Base-by-base conservation (phyloP, 2,888 invertebrate genomes). In the Tholera decimalis region DNA sequence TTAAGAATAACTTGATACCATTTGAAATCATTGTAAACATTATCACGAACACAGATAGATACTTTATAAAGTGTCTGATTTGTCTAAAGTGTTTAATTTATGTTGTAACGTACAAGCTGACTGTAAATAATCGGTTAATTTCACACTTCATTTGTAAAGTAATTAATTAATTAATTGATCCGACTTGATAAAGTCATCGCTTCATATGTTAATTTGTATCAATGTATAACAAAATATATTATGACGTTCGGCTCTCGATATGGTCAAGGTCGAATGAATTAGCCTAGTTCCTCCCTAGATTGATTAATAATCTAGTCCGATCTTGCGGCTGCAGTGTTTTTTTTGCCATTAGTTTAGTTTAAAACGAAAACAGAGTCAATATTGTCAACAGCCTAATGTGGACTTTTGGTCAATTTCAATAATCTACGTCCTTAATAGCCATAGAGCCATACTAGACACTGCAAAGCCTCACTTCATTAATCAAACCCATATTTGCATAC, bases 1-100 rank as follows among this genome's bases (percentile, higher is more conserved):
- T 24, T 66, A 20, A 58, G 22, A 58, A 49, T 43, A 9, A 49
- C 11, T 43, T 44, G 18, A 67, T 57, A 63, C 43, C 26, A 9
- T 54, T 77, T 43, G 49, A 75, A 43, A 71, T 57, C 49, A 64
- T 22, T 46, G 41, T 41, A 61, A 75, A 71, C 35, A 71, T 13
- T 22, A 30, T 24, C 4, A 15, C 18, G 5, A n/a, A 13, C 20
- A 68, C n/a, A 56, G 73, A 53, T 43, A 58, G 62, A 54, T 56
- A 58, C 26, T 28, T 6, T 22, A 35, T 49, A 37, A 51, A 49
- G 39, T 47, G 50, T 13, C n/a, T 39, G 46, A 57, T 55, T 56
- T 47, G 56, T 63, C 46, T 50, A 3, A 51, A 73, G 47, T 59
- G 44, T 53, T 54, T 50, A 30, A 58, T 61, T 3, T 18, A 46